phyloP scores from a whole-genome alignment of 92 coral and sea anemone species.

The Siderastrea radians region DNA sequence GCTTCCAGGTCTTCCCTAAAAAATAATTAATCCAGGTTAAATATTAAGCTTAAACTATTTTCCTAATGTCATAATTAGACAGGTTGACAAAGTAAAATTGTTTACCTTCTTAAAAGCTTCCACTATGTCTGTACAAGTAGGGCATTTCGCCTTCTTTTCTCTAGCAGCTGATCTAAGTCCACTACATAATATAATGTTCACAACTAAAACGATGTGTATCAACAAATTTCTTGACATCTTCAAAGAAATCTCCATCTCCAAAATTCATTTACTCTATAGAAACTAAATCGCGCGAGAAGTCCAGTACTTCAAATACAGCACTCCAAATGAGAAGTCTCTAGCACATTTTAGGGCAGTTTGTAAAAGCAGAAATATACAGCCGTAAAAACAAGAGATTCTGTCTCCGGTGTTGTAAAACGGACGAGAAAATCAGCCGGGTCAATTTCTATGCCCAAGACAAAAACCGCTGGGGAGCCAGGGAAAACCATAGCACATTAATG shows the following conservation, averaged over 20 bases:
- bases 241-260: slow-evolving; percentile 28
- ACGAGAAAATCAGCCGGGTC: slow-evolving; percentile 17
- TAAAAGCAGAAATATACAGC: neutral
- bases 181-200: slow-evolving; percentile 54
- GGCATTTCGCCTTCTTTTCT: slow-evolving; percentile 89
- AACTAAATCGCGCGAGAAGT: neutral
- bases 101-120: slow-evolving; percentile 94
- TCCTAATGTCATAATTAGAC: slow-evolving; percentile 6
- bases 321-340: neutral
- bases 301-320: neutral
- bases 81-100: neutral
- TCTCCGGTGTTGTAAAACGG: neutral
- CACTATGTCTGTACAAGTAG: slow-evolving; percentile 89
- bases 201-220: slow-evolving; percentile 53
- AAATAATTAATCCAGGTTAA: neutral
- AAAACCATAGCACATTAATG: slow-evolving; percentile 27
- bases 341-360: slow-evolving; percentile 2
- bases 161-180: slow-evolving; percentile 57
- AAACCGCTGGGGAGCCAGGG: slow-evolving; percentile 59
- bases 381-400: neutral
- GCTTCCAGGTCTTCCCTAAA: neutral
- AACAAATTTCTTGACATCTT: slow-evolving; percentile 51
- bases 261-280: neutral
- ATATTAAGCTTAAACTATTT: neutral
- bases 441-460: slow-evolving; percentile 1